Percentiles rank a stretch among this genome's conserved stretches.
Evolutionary conservation across 2,888 invertebrate species (phyloP).

Genomic region (Colostygia pectinataria): DNA sequence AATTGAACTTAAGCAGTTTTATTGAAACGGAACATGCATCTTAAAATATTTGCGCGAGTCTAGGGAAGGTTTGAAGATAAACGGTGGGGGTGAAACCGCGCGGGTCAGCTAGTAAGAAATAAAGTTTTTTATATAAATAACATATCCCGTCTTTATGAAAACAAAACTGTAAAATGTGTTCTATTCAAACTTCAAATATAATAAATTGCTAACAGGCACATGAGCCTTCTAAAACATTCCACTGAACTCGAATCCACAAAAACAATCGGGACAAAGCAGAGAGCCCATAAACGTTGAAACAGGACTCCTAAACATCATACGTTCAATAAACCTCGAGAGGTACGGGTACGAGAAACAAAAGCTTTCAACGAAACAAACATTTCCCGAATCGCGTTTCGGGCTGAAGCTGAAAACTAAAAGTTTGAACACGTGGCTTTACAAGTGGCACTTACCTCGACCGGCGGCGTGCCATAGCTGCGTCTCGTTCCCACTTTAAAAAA

Average conservation of each 20-base stretch:
- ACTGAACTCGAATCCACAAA: slow-evolving; percentile 13
- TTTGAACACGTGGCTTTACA: slow-evolving; percentile 72
- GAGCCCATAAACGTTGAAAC: slow-evolving; percentile 24
- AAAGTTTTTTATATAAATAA: no score
- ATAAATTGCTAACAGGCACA: slow-evolving; percentile 15
- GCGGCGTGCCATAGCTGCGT: slow-evolving; percentile 71
- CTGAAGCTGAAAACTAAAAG: slow-evolving; percentile 47
- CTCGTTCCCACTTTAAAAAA: slow-evolving; percentile 79
- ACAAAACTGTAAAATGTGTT: no score
- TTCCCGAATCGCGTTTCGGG: slow-evolving; percentile 25
- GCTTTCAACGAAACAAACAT: slow-evolving; percentile 31
- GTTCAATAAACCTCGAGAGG: slow-evolving; percentile 27
- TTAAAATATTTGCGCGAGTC: no score
- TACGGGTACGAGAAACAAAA: slow-evolving; percentile 23
- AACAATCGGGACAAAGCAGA: slow-evolving; percentile 22
- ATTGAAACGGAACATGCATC: no score
- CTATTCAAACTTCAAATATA: slow-evolving; percentile 1
- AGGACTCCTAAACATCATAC: slow-evolving; percentile 29
- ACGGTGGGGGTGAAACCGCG: no score
- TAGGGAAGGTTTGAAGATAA: no score
- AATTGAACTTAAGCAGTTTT: no score
- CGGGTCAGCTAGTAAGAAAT: no score
- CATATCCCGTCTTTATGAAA: no score
- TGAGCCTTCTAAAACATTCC: slow-evolving; percentile 9
- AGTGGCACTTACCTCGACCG: slow-evolving; percentile 77